A percentile compares a stretch with the other conserved stretches of the same genome.
Evolutionary conservation across 2,888 invertebrate genomes (phyloP).

Genomic region (Rhagophthalmus giganteus): DNA sequence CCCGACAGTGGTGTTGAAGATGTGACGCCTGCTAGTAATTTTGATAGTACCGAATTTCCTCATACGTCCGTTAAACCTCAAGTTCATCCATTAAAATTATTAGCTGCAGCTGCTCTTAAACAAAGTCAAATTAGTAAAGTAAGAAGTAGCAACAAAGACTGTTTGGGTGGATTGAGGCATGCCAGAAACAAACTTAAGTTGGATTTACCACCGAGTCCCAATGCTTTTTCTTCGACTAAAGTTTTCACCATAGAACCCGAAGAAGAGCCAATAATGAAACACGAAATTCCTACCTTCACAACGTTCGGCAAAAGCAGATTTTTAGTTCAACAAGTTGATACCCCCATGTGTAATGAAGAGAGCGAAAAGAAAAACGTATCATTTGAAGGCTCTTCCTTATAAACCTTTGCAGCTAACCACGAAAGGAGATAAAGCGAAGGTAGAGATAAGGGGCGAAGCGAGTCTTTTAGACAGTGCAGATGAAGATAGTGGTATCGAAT

Average conservation of each 20-base stretch:
- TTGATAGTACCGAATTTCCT: conserved; percentile 33
- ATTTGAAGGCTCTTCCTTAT: conserved; percentile 53
- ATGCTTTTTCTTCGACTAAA: conserved; percentile 50
- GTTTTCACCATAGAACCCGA: conserved; percentile 54
- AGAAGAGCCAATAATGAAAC: conserved; percentile 57
- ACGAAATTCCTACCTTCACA: conserved; percentile 60
- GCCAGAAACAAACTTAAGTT: conserved; percentile 72
- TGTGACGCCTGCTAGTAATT: conserved; percentile 57
- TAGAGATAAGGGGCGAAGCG: conserved; percentile 58
- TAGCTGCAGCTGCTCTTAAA: conserved; percentile 47
- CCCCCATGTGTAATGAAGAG: conserved; percentile 45
- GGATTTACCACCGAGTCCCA: conserved; percentile 66
- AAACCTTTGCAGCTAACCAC: conserved; percentile 50
- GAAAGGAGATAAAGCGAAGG: conserved; percentile 32
- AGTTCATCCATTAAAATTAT: conserved; percentile 45
- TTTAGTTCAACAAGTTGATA: conserved; percentile 54
- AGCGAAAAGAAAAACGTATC: conserved; percentile 49
- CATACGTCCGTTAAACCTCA: conserved; percentile 9
- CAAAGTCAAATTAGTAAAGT: conserved; percentile 34
- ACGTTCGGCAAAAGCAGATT: conserved; percentile 63
- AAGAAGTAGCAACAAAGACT: conserved; percentile 34
- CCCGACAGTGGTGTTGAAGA: conserved; percentile 68
- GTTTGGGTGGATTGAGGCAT: conserved; percentile 71
- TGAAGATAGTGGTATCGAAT: conserved; percentile 68
- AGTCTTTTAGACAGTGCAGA: conserved; percentile 67